phyloP scores from a whole-genome alignment of 2,888 invertebrate genomes.

The Cistogaster globosa region DNA sequence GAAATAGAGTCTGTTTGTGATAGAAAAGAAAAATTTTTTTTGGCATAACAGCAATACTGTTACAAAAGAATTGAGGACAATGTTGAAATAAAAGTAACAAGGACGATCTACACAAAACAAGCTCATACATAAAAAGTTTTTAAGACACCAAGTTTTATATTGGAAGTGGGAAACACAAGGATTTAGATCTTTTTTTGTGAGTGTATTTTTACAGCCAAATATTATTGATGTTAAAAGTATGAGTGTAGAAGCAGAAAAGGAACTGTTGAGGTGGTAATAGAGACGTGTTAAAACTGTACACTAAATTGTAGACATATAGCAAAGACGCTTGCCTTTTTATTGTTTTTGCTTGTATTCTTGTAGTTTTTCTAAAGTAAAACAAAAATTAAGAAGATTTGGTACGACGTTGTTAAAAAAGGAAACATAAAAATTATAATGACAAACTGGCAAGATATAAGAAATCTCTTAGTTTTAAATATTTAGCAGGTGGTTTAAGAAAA shows the following conservation, averaged over 20 bases:
- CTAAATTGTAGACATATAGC: slow-evolving; percentile 59
- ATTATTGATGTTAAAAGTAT: slow-evolving; percentile 20
- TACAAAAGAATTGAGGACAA: slow-evolving; percentile 58
- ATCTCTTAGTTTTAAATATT: neutral
- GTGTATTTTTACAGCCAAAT: slow-evolving; percentile 50
- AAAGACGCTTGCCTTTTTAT: slow-evolving; percentile 61
- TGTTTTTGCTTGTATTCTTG: neutral
- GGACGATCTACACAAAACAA: slow-evolving; percentile 41
- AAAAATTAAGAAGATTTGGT: neutral
- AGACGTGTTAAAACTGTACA: slow-evolving; percentile 56
- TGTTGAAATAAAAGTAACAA: slow-evolving; percentile 50
- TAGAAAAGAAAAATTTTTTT: slow-evolving; percentile 22
- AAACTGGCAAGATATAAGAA: neutral
- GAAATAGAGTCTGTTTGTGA: slow-evolving; percentile 8
- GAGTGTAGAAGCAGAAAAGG: slow-evolving; percentile 8
- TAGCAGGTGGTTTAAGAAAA: slow-evolving; percentile 72
- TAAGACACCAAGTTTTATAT: neutral
- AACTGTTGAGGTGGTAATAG: slow-evolving; percentile 62
- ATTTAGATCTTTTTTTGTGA: neutral
- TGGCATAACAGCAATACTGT: slow-evolving; percentile 49
- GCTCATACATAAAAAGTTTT: slow-evolving; percentile 5
- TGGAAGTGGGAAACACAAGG: neutral
- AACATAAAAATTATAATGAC: neutral
- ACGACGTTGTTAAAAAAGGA: slow-evolving; percentile 9
- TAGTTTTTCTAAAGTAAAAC: slow-evolving; percentile 13